Conservation (phyloP, 1,140 invertebrate genomes). For the Zophobas morio region DNA sequence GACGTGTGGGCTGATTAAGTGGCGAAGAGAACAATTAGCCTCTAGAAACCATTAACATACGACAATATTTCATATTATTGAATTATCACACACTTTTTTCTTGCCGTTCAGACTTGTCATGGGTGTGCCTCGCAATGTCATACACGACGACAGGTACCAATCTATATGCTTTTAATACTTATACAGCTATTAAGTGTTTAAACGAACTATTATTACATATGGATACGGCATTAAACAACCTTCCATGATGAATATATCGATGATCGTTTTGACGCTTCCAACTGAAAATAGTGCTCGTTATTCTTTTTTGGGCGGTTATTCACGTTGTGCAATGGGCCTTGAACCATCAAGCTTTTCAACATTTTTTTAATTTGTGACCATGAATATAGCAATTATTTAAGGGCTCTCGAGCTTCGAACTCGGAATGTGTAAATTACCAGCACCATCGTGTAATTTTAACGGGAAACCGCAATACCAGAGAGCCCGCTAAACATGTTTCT, state of each 20-base stretch:
- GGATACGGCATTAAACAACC: conserved; percentile 27
- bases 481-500: conserved; percentile 19
- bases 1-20: conserved; percentile 39
- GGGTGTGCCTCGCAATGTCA: conserved; percentile 33
- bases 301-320: conserved; percentile 2
- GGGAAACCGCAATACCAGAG: conserved; percentile 24
- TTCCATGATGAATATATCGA: conserved; percentile 33
- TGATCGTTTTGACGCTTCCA: conserved; percentile 15
- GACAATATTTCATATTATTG: conserved; percentile 35
- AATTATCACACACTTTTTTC: conserved; percentile 19
- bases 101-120: conserved; percentile 28
- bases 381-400: conserved; percentile 16
- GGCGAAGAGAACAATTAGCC: conserved; percentile 38
- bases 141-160: conserved; percentile 39
- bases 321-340: conserved; percentile 22
- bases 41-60: conserved; percentile 32
- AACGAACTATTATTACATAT: conserved; percentile 41
- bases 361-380: conserved; percentile 2
- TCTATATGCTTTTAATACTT: conserved; percentile 39
- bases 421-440: conserved; percentile 23
- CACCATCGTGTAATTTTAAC: conserved; percentile 27
- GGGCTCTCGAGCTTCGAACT: neutral
- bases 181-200: conserved; percentile 39
- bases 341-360: conserved; percentile 6
- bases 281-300: conserved; percentile 26